Conservation (phyloP, 2,888 invertebrate genomes). For the Sialis fuliginosa region DNA sequence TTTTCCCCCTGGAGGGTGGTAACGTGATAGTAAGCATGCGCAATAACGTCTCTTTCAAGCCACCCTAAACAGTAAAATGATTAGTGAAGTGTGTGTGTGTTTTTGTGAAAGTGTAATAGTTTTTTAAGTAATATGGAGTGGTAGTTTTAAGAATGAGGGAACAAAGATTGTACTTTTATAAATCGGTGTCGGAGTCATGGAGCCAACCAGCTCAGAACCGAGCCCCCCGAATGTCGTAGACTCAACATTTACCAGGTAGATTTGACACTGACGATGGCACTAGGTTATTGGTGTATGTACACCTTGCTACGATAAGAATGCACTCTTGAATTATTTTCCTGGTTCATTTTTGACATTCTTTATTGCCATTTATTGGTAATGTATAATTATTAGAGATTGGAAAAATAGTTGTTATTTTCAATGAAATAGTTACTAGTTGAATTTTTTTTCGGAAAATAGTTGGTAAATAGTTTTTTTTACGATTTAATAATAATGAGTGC, state of each 20-base stretch:
- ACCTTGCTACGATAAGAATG: neutral
- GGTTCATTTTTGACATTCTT: neutral
- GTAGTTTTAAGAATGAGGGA: neutral
- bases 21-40: no score
- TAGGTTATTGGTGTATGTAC: constrained; percentile 2
- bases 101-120: no score
- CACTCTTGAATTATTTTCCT: neutral
- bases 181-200: constrained; percentile 16
- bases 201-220: constrained; percentile 25
- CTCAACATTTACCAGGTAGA: constrained; percentile 24
- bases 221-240: constrained; percentile 21
- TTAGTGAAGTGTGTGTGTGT: no score
- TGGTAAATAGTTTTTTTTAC: no score
- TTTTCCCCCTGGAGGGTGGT: no score
- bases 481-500: no score
- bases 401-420: no score
- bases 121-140: neutral
- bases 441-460: no score
- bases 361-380: neutral
- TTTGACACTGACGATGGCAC: neutral
- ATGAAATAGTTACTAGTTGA: no score
- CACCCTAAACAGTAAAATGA: no score
- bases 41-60: no score
- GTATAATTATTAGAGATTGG: no score
- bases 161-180: constrained; percentile 1